phyloP scores from a whole-genome alignment of 2,113 vertebrate species.

The Gobiocypris rarus region DNA sequence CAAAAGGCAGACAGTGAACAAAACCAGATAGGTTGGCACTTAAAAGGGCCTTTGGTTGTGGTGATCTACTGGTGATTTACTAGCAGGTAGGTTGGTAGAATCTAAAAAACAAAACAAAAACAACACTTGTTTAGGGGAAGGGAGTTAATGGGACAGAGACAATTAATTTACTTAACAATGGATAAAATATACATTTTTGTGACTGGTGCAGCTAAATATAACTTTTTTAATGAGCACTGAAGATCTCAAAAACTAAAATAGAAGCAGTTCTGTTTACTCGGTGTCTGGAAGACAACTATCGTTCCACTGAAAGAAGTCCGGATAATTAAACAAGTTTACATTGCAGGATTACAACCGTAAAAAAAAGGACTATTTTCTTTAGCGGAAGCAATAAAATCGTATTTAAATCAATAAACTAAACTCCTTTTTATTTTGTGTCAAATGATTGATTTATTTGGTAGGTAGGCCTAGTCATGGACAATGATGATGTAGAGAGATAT shows the following conservation, averaged over 20 bases:
- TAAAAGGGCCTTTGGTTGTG: conserved; percentile 2
- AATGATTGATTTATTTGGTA: no score
- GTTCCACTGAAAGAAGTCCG: not conserved
- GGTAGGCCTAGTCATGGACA: no score
- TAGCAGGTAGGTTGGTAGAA: not conserved
- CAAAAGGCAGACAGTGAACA: not conserved
- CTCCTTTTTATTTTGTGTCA: no score
- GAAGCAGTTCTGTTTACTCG: no score
- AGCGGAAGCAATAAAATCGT: no score
- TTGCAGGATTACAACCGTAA: not conserved
- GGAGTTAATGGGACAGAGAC: not conserved
- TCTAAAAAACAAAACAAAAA: not conserved
- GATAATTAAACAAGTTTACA: not conserved
- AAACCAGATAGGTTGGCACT: not conserved
- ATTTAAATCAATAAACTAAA: no score
- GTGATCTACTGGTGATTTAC: no score
- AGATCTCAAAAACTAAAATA: not conserved
- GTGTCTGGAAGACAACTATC: no score
- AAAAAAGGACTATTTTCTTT: no score
- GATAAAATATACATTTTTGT: not conserved
- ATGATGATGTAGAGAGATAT: no score
- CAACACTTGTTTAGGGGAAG: not conserved
- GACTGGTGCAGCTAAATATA: not conserved
- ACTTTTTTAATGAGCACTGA: not conserved
- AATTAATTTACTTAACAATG: not conserved